These are phyloP conservation scores for Spea multiplicata DNA, from an alignment of 2,113 vertebrate species.

Conservation along the genomic window DNA sequence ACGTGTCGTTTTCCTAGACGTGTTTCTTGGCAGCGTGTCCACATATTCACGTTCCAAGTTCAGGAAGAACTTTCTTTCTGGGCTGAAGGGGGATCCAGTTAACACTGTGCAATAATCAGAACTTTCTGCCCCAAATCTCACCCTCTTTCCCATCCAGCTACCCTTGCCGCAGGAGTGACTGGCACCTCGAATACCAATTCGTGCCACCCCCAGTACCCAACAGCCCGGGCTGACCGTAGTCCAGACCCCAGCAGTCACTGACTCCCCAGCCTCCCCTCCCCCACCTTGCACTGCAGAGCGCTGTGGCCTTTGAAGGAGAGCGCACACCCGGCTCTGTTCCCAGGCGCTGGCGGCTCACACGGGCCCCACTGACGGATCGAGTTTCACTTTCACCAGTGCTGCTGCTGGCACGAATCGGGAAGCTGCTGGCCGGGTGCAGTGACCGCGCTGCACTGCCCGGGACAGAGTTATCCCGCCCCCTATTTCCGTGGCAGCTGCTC, in stretches of 20 bases:
- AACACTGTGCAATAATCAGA: too few relatives aligned
- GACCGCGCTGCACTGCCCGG: neutral
- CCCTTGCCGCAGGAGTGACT: too few relatives aligned
- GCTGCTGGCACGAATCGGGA: constrained; percentile 11
- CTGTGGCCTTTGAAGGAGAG: constrained; percentile 4
- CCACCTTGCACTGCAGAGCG: neutral
- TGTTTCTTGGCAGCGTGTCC: neutral
- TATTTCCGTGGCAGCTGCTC: constrained; percentile 26
- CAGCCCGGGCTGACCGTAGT: neutral
- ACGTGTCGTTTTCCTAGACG: neutral
- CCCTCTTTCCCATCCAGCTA: neutral
- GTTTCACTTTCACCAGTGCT: constrained; percentile 41
- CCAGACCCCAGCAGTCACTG: neutral
- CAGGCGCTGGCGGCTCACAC: constrained; percentile 28
- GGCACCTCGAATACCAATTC: too few relatives aligned
- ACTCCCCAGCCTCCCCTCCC: neutral
- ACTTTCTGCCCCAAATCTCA: neutral
- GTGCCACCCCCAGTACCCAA: too few relatives aligned
- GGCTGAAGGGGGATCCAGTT: too few relatives aligned
- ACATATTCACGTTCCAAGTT: neutral
- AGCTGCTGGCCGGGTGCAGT: neutral
- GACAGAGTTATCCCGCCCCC: constrained; percentile 17
- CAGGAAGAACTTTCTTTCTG: neutral
- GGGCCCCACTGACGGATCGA: constrained; percentile 28
- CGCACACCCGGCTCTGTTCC: constrained; percentile 21